These are phyloP conservation scores for Orius insidiosus DNA, from an alignment of 1,140 invertebrate genomes.

Conservation along the genomic window DNA sequence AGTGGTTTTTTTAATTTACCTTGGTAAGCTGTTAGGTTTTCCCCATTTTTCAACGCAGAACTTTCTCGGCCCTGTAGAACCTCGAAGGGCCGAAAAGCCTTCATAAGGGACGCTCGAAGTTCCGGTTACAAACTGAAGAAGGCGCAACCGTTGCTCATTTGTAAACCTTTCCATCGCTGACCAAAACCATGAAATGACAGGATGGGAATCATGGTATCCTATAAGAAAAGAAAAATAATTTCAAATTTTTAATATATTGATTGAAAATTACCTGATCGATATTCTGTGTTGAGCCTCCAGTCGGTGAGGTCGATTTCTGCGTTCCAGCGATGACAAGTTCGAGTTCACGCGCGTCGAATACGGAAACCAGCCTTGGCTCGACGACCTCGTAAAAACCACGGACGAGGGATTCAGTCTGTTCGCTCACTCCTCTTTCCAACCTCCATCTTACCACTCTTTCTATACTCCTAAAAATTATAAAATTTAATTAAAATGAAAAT, in stretches of 20 bases:
- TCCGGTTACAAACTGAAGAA: constrained; percentile 93
- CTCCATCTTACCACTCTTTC: constrained; percentile 87
- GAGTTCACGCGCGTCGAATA: constrained; percentile 89
- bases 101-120: constrained; percentile 89
- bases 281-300: constrained; percentile 90
- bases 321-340: constrained; percentile 92
- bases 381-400: constrained; percentile 92
- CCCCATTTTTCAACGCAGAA: constrained; percentile 99
- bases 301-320: constrained; percentile 88
- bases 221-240: constrained; percentile 10
- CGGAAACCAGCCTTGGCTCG: constrained; percentile 75
- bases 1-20: constrained; percentile 40
- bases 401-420: constrained; percentile 86
- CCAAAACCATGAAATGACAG: constrained; percentile 93
- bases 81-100: constrained; percentile 84
- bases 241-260: not conserved
- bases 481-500: too few relatives aligned
- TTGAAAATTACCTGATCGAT: constrained; percentile 61
- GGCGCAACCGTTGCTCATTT: constrained; percentile 79
- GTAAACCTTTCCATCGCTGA: constrained; percentile 78
- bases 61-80: constrained; percentile 85
- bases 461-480: constrained; percentile 55
- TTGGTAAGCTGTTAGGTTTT: constrained; percentile 78
- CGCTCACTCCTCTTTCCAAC: constrained; percentile 78
- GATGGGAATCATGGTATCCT: constrained; percentile 90